Evolutionary conservation across 2,888 invertebrate genomes (phyloP).

Genomic region (Ptilodon capucinus): DNA sequence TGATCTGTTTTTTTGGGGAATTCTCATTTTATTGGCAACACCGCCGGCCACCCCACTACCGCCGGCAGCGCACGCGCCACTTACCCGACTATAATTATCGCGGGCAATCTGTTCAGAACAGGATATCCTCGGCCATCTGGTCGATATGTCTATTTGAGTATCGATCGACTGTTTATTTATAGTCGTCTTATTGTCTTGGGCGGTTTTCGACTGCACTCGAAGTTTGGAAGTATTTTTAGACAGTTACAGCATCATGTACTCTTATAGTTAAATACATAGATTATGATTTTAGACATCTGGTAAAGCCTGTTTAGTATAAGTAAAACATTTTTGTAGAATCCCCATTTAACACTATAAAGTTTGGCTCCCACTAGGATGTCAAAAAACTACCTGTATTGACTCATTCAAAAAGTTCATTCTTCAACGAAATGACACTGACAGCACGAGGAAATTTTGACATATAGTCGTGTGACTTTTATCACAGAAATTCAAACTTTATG

Average conservation of each 20-base stretch:
- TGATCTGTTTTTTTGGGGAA: neutral
- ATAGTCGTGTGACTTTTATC: no score
- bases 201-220: conserved; percentile 7
- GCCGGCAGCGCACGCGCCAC: conserved; percentile 49
- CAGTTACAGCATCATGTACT: neutral
- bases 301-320: no score
- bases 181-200: conserved; percentile 44
- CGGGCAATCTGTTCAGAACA: conserved; percentile 69
- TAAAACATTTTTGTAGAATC: no score
- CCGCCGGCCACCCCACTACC: conserved; percentile 9
- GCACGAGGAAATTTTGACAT: no score
- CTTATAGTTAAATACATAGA: no score
- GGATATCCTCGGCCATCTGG: conserved; percentile 80
- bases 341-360: no score
- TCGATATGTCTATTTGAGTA: conserved; percentile 57
- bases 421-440: no score
- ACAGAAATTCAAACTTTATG: no score
- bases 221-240: neutral
- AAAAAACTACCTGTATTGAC: no score
- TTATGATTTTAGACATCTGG: no score
- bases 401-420: no score
- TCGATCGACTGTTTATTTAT: conserved; percentile 47
- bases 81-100: conserved; percentile 64
- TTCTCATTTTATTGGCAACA: neutral
- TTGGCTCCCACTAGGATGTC: no score